Evolutionary conservation across 2,888 invertebrate genomes (phyloP).

Genomic region (Tenthredo amoena): DNA sequence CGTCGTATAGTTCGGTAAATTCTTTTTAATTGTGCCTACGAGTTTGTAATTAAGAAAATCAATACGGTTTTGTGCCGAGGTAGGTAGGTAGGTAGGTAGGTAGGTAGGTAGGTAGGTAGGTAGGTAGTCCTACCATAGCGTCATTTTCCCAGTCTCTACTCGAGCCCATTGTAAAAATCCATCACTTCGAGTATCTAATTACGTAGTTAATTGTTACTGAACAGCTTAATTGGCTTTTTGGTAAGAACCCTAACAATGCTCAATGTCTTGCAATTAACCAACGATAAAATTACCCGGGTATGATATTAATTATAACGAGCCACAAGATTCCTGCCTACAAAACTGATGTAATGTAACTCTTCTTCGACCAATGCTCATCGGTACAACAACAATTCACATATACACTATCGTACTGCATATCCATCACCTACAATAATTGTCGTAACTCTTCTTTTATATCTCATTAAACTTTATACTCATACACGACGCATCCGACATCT

Average conservation of each 20-base stretch:
- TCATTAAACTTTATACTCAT: constrained; percentile 1
- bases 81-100: not conserved
- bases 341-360: constrained; percentile 24
- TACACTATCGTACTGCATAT: not conserved
- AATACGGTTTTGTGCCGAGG: constrained; percentile 21
- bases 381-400: not conserved
- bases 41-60: constrained; percentile 47
- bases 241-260: constrained; percentile 46
- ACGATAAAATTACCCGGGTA: constrained; percentile 46
- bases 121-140: constrained; percentile 2
- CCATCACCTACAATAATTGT: constrained; percentile 8
- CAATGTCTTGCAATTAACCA: constrained; percentile 47
- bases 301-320: constrained; percentile 46
- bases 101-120: no score
- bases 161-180: constrained; percentile 44
- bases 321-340: constrained; percentile 15
- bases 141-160: constrained; percentile 14
- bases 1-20: not conserved
- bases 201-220: constrained; percentile 60
- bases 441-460: not conserved
- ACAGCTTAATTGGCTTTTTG: constrained; percentile 59
- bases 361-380: not conserved
- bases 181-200: constrained; percentile 55
- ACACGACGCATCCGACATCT: constrained; percentile 9
- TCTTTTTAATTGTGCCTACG: constrained; percentile 30